Evolutionary conservation across 1,140 invertebrate species (phyloP), one percentile per base, ranked within the genome.

Genomic region (Lordiphosa collinella): DNA sequence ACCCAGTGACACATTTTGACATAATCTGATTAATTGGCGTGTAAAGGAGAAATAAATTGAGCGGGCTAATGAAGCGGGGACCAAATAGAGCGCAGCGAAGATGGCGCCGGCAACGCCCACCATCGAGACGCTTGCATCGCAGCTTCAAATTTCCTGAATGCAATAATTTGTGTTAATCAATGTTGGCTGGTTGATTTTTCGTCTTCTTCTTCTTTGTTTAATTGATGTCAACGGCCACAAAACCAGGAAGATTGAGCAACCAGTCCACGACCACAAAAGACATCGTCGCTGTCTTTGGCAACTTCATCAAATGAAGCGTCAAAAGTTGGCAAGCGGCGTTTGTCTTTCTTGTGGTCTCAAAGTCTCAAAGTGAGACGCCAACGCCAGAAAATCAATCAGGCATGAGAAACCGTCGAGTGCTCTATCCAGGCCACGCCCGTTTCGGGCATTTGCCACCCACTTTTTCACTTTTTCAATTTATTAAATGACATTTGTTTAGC

Each of bases 21-120:
- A 82, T 82, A 82, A 82, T 82, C 76, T 84, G 76, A 82, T 82
- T 82, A 82, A 82, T 82, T 82, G 76, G 71, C 72, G 71, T 82
- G 62, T 76, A 82, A 68, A 71, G 58, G 57, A 76, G 71, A 68
- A 75, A 76, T 76, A 76, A 76, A 80, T 76, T 76, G 76, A 65
- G 71, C 58, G 59, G 54, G 47, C 58, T 76, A 82, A 84, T 84
- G 71, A 82, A 82, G 71, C 59, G 32, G 18, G 32, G n/a, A 34
- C 49, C 49, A 68, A 67, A 53, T 67, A 38, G 63, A 70, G 63
- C 76, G 41, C 13, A 34, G 38, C 54, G 34, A 59, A 59, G 53
- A 46, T 34, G 54, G 47, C 52, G 51, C 44, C 62, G 44, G 25
- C 41, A 51, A 55, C 61, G 34, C 40, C 51, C 53, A 59, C 52